Percentiles rank a stretch among this genome's conserved stretches.
Evolutionary conservation across 1,140 invertebrate species (phyloP).

Genomic region (Sycobia sp.): DNA sequence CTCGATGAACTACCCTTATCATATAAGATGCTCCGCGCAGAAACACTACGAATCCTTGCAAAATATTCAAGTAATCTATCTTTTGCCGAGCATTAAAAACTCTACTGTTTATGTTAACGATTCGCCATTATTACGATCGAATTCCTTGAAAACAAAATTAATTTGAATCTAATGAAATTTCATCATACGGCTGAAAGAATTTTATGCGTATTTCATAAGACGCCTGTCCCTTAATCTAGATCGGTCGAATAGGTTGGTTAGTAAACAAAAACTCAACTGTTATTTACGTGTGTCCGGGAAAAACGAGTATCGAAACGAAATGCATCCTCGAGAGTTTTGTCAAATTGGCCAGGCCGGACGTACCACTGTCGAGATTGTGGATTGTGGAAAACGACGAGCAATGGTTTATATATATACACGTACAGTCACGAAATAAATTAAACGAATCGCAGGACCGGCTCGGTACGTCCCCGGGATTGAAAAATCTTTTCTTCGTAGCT

Average conservation of each 20-base stretch:
- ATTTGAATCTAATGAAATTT: no score
- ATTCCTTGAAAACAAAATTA: no score
- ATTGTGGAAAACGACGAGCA: constrained; percentile 24
- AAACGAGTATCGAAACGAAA: constrained; percentile 15
- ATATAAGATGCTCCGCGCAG: constrained; percentile 12
- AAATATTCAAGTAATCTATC: constrained; percentile 38
- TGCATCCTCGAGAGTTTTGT: constrained; percentile 26
- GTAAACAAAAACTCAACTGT: constrained; percentile 32
- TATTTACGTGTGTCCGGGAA: constrained; percentile 35
- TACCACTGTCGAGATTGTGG: constrained; percentile 27
- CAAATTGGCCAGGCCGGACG: constrained; percentile 31
- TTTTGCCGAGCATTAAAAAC: background rate
- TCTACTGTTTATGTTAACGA: no score
- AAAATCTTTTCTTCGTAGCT: background rate
- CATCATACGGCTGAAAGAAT: no score
- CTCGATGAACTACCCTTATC: constrained; percentile 29
- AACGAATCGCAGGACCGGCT: no score
- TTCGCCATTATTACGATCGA: no score
- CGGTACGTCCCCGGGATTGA: no score
- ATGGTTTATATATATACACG: no score
- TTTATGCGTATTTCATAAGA: no score
- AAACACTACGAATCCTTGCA: constrained; percentile 24
- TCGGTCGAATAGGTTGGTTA: constrained; percentile 37
- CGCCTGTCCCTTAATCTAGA: constrained; percentile 7
- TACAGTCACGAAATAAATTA: background rate